phyloP scores from a whole-genome alignment of 2,113 vertebrate species.

The Illadopsis cleaveri region DNA sequence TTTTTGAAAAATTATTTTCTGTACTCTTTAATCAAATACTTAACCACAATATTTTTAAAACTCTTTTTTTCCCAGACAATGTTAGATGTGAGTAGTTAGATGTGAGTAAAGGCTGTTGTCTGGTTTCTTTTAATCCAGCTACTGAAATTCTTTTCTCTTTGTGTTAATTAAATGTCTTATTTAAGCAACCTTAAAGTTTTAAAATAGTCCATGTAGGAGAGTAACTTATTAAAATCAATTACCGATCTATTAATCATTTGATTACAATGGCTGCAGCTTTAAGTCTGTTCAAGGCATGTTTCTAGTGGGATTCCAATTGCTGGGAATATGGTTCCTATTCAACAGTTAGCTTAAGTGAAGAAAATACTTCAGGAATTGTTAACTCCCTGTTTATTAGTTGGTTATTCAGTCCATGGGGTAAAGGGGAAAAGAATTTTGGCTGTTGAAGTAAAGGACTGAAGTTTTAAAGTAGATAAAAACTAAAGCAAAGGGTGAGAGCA shows the following conservation, averaged over 20 bases:
- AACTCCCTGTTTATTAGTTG: not conserved
- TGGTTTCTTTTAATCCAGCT: rapidly evolving
- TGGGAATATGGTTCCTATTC: rapidly evolving
- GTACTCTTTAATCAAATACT: not conserved
- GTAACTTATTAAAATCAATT: not conserved
- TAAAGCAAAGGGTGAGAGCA: not conserved
- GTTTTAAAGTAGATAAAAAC: not conserved
- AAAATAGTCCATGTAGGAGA: not conserved
- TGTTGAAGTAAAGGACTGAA: not conserved
- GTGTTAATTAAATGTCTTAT: not conserved
- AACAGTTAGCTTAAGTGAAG: not conserved
- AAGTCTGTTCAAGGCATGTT: not conserved
- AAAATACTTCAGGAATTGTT: not conserved
- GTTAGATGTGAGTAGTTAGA: not conserved
- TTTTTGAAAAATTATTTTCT: not conserved
- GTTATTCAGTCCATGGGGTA: not conserved
- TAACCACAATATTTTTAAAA: not conserved
- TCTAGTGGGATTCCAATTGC: not conserved
- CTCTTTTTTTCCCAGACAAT: not conserved
- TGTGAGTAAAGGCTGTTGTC: not conserved
- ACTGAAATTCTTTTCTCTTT: not conserved
- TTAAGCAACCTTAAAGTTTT: not conserved
- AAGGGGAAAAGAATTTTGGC: not conserved
- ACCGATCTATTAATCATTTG: not conserved
- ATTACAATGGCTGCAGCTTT: not conserved